phyloP scores from a whole-genome alignment of 2,888 invertebrate species.

The Athrips mouffetella region DNA sequence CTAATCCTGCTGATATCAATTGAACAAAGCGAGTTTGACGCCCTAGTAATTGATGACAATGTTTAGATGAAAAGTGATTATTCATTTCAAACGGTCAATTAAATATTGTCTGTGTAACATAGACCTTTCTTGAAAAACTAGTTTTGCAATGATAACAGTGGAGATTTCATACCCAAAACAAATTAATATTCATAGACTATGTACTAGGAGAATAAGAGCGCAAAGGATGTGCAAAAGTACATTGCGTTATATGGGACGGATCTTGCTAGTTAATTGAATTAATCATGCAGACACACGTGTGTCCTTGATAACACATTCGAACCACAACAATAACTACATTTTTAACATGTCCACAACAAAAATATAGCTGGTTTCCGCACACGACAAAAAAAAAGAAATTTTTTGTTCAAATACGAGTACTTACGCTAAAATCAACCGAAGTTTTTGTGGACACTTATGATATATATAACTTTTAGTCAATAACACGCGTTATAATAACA shows the following conservation, averaged over 20 bases:
- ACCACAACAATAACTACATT: constrained; percentile 41
- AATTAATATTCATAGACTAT: constrained; percentile 15
- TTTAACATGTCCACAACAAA: constrained; percentile 50
- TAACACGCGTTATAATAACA: constrained; percentile 32
- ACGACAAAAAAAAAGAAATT: not conserved
- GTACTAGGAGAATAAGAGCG: not conserved
- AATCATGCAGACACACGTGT: constrained; percentile 25
- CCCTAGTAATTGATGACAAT: too few species aligned
- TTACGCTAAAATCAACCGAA: constrained; percentile 26
- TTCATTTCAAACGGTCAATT: not conserved
- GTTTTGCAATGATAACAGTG: constrained; percentile 38
- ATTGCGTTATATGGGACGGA: not conserved
- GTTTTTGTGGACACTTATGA: constrained; percentile 16
- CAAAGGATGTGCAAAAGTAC: not conserved
- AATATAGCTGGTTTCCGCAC: constrained; percentile 35
- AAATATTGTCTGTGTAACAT: not conserved
- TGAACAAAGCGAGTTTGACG: not conserved
- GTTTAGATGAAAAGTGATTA: not conserved
- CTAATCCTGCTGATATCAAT: not conserved
- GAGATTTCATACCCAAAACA: constrained; percentile 49
- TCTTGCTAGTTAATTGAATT: constrained; percentile 20
- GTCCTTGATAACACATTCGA: constrained; percentile 59
- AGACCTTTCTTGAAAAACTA: not conserved
- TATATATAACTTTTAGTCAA: constrained; percentile 22
- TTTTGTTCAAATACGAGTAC: constrained; percentile 1